Evolutionary conservation across 2,888 invertebrate genomes (phyloP), one percentile per base, ranked within the genome.

Genomic region (Sphaerophoria taeniata): DNA sequence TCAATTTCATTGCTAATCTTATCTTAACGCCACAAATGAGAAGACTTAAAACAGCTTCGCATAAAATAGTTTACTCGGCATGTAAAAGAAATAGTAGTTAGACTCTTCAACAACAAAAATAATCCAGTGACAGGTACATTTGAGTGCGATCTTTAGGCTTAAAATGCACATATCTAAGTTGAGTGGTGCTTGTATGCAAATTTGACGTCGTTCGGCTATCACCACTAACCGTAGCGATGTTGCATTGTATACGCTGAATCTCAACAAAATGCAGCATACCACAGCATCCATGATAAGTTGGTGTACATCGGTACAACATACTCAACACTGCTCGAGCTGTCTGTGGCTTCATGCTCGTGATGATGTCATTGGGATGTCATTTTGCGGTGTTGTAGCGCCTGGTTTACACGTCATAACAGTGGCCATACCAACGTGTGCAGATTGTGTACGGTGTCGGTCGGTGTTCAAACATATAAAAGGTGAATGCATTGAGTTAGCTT

Each of bases 361-460:
- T 82, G 82, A 82, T 82, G 76, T 82, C 82, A 82, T 82, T 82
- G 82, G 69, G 67, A 67, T 45, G 67, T 56, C 71, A 45, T 72
- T 72, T 72, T 24, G 61, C 51, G 53, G 56, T 63, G 71, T 76
- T 45, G 70, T 33, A 51, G 74, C 63, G 70, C 55, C 75, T 51
- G 39, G n/a, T 51, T 58, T 61, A 61, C 71, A 82, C 81, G 76
- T 82, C 81, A 82, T 76, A 67, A 47, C 34, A 14, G 76, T 39
- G 60, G 72, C 67, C 60, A 82, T 71, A 60, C 39, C 24, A 24
- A 24, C 24, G 1, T 24, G 24, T 60, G 6, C 6, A 16, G 12
- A 43, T 43, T 11, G 24, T 72, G 55, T 82, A 47, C 72, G 71
- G 24, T 24, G 24, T 24, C 24, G 24, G 24, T 24, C 56, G 60